Evolutionary conservation across 2,113 vertebrate species (phyloP).

Genomic region (Chaetura pelagica): DNA sequence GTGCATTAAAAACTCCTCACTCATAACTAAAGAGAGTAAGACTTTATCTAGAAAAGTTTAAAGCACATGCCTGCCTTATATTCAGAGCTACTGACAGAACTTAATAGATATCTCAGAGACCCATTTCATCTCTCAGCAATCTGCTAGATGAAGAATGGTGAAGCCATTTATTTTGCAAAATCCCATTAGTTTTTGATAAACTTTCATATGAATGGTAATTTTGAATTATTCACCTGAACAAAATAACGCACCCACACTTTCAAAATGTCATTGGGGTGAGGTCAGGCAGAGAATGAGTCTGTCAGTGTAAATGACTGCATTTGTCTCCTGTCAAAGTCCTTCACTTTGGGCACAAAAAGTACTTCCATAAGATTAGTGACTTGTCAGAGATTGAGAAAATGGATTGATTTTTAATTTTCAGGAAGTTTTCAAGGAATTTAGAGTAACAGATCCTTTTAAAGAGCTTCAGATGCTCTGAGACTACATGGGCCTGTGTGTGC

Average conservation of each 20-base stretch:
- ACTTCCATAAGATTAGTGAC: not conserved
- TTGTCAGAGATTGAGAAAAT: not conserved
- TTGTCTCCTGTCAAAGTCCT: conserved; percentile 25
- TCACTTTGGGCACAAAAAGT: not conserved
- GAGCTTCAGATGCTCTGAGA: not conserved
- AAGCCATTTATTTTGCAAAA: conserved; percentile 46
- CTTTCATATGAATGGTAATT: conserved; percentile 29
- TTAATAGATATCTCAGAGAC: conserved; percentile 20
- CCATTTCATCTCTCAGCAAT: conserved; percentile 23
- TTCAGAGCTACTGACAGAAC: not conserved
- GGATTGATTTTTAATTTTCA: conserved; percentile 1
- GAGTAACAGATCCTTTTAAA: not conserved
- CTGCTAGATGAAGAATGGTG: not conserved
- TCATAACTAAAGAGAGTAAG: not conserved
- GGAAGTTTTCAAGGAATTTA: conserved; percentile 1
- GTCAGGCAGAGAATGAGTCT: conserved; percentile 64
- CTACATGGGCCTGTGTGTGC: rapidly evolving
- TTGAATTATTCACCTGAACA: conserved; percentile 56
- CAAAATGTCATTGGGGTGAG: conserved; percentile 34
- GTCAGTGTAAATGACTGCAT: conserved; percentile 18
- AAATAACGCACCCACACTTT: conserved; percentile 3
- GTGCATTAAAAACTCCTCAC: not conserved
- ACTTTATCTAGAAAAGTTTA: not conserved
- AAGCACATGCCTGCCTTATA: not conserved
- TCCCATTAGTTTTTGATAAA: conserved; percentile 40